Evolutionary conservation across 2,888 invertebrate genomes (phyloP).

Genomic region (Biston stratarius): DNA sequence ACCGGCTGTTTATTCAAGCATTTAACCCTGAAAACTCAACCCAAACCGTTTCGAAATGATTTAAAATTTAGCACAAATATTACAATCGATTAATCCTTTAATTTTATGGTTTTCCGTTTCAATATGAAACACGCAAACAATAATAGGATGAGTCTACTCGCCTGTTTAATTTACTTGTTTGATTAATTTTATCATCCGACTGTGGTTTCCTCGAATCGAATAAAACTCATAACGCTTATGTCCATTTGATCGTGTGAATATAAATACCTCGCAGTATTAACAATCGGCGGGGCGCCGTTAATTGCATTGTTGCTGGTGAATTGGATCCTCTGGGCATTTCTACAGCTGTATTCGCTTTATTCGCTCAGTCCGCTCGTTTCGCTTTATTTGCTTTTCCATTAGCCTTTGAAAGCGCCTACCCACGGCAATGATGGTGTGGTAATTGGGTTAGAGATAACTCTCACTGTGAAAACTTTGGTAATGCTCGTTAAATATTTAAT

Average conservation of each 20-base stretch:
- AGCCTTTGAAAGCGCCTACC: constrained; percentile 14
- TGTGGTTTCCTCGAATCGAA: constrained; percentile 4
- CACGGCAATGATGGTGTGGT: constrained; percentile 8
- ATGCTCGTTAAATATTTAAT: constrained; percentile 15
- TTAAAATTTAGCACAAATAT: no score
- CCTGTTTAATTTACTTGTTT: constrained; percentile 11
- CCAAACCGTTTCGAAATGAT: no score
- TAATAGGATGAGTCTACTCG: constrained; percentile 5
- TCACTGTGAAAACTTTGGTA: constrained; percentile 14
- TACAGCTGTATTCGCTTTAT: constrained; percentile 17
- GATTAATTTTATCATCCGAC: constrained; percentile 3
- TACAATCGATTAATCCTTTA: no score
- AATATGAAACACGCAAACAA: constrained; percentile 2
- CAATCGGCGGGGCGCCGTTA: constrained; percentile 25
- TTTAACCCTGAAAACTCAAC: no score
- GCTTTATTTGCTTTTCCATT: constrained; percentile 26
- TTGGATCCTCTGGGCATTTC: constrained; percentile 36
- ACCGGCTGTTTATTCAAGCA: no score
- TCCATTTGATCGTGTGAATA: constrained; percentile 17
- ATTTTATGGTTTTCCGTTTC: not conserved
- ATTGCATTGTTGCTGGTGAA: constrained; percentile 32
- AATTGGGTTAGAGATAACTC: constrained; percentile 22
- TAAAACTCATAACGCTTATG: constrained; percentile 23
- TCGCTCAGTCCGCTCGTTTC: constrained; percentile 14
- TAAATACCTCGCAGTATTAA: constrained; percentile 21